Conservation (phyloP, 2,888 invertebrate species). For the Aromia moschata region DNA sequence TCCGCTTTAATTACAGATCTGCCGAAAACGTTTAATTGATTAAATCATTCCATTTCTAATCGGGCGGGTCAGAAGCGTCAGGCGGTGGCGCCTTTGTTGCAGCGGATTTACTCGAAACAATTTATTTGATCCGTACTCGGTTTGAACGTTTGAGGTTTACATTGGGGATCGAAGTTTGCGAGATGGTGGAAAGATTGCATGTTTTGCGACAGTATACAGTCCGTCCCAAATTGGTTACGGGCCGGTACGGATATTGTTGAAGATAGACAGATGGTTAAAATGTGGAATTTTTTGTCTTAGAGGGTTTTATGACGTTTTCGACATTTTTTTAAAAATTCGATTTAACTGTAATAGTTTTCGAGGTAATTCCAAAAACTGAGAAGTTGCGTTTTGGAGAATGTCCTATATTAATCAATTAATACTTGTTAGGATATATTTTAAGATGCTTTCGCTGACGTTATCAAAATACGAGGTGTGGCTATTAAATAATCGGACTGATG, state of each 20-base stretch:
- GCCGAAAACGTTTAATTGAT: slow-evolving; percentile 13
- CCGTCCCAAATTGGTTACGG: not conserved
- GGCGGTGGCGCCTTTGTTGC: not conserved
- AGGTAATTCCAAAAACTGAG: too few species aligned
- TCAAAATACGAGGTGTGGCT: too few species aligned
- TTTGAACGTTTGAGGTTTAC: too few species aligned
- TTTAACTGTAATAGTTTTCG: too few species aligned
- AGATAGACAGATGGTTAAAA: not conserved
- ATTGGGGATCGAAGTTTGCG: too few species aligned
- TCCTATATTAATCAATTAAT: too few species aligned
- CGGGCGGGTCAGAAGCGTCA: not conserved
- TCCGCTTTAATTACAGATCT: slow-evolving; percentile 10
- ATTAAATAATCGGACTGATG: too few species aligned
- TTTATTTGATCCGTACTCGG: not conserved
- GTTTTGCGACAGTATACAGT: too few species aligned
- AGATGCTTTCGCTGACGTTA: too few species aligned
- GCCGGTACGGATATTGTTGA: not conserved
- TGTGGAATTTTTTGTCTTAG: not conserved
- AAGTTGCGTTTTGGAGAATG: too few species aligned
- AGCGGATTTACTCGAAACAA: not conserved
- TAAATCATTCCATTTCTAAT: slow-evolving; percentile 18
- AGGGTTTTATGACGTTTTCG: not conserved
- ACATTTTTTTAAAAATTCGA: not conserved
- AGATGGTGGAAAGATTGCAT: too few species aligned
- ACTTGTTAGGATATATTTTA: too few species aligned